Evolutionary conservation across 1,140 invertebrate genomes (phyloP).

Genomic region (Drosophila ficusphila): DNA sequence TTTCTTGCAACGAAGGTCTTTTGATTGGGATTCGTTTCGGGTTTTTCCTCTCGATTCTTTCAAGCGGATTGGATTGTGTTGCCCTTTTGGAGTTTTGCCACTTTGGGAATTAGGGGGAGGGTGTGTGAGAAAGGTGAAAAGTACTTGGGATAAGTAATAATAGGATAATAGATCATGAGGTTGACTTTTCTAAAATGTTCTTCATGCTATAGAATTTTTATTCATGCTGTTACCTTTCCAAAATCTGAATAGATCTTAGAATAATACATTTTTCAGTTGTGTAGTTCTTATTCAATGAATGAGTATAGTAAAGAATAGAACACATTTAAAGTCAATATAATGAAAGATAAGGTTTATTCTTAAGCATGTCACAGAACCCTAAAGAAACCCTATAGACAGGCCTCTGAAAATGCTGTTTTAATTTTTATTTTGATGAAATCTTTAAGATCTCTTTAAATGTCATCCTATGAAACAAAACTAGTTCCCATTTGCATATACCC

Average conservation of each 20-base stretch:
- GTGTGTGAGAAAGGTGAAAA: conserved; percentile 56
- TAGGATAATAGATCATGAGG: conserved; percentile 29
- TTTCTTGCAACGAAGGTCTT: conserved; percentile 51
- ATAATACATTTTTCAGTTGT: not conserved
- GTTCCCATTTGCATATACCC: conserved; percentile 12
- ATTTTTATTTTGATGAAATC: not conserved
- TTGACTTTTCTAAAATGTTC: conserved; percentile 21
- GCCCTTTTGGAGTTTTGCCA: conserved; percentile 55
- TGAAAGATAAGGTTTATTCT: too few species aligned
- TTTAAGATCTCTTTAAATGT: conserved; percentile 4
- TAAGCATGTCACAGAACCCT: too few species aligned
- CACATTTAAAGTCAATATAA: too few species aligned
- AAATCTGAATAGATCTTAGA: not conserved
- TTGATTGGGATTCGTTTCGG: conserved; percentile 38
- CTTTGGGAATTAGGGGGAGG: conserved; percentile 16
- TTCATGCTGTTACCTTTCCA: not conserved
- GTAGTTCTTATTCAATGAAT: not conserved
- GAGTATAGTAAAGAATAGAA: too few species aligned
- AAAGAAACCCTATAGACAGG: too few species aligned
- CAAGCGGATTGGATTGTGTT: conserved; percentile 33
- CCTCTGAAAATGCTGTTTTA: too few species aligned
- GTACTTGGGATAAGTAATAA: conserved; percentile 65
- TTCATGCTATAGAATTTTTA: conserved; percentile 7
- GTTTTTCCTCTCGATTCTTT: conserved; percentile 29
- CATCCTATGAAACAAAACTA: not conserved